Conservation (phyloP, 2,797 vertebrate species). For the Aeoliscus strigatus region DNA sequence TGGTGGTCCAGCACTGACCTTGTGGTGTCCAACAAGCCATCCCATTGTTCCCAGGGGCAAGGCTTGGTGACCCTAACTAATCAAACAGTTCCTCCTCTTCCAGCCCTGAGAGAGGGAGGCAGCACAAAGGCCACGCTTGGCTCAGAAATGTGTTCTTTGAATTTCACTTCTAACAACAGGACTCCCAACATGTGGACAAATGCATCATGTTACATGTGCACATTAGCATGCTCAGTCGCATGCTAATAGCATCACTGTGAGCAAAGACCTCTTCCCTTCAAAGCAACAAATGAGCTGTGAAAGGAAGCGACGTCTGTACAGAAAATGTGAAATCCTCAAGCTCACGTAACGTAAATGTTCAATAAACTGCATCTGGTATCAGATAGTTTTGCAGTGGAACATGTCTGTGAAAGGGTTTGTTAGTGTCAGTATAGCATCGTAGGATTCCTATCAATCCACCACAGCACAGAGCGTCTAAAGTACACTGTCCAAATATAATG, state of each 20-base stretch:
- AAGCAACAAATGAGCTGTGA: background rate
- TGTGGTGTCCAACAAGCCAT: slow-evolving; percentile 60
- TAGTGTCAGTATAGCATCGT: too few species aligned
- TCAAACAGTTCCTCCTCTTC: slow-evolving; percentile 71
- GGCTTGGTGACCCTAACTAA: slow-evolving; percentile 68
- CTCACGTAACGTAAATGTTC: too few species aligned
- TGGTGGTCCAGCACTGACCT: slow-evolving; percentile 52
- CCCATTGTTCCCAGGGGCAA: slow-evolving; percentile 66
- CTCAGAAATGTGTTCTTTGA: too few species aligned
- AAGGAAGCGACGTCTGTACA: background rate
- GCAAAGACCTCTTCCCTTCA: background rate
- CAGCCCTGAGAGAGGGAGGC: slow-evolving; percentile 47
- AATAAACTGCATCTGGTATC: too few species aligned
- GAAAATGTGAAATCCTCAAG: background rate
- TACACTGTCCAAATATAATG: too few species aligned
- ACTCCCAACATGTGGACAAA: too few species aligned
- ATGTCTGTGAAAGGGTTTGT: too few species aligned
- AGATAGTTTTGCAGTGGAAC: too few species aligned
- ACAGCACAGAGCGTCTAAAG: background rate
- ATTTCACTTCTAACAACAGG: too few species aligned
- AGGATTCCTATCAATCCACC: slow-evolving; percentile 7
- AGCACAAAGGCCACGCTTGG: slow-evolving; percentile 46
- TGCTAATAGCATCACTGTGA: background rate
- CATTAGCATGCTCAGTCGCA: background rate
- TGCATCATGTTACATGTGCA: too few species aligned